phyloP scores from a whole-genome alignment of 2,888 invertebrate genomes.

The Patella pellucida region DNA sequence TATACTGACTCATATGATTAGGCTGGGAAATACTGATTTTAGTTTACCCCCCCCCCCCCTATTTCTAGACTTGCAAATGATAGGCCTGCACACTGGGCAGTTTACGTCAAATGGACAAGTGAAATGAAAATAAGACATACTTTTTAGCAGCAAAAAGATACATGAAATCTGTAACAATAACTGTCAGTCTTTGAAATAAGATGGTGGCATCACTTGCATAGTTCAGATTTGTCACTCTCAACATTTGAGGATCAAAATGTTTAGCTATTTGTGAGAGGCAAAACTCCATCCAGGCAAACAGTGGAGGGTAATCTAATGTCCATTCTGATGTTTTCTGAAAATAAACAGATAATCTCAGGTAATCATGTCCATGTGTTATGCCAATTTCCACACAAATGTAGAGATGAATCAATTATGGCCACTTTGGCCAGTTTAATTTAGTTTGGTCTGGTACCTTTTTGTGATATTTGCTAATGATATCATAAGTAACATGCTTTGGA shows the following conservation, averaged over 20 bases:
- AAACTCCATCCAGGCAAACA: conserved; percentile 97
- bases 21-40: too few species aligned
- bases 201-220: conserved; percentile 85
- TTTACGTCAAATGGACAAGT: too few species aligned
- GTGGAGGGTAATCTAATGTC: conserved; percentile 99
- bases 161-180: conserved; percentile 87
- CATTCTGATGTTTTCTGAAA: conserved; percentile 84
- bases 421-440: too few species aligned
- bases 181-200: conserved; percentile 90
- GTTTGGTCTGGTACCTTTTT: too few species aligned
- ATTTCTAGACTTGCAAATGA: too few species aligned
- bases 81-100: too few species aligned
- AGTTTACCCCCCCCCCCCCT: too few species aligned
- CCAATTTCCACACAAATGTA: too few species aligned
- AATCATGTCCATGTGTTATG: not conserved
- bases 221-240: conserved; percentile 83
- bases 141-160: conserved; percentile 83
- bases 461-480: too few species aligned
- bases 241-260: conserved; percentile 87
- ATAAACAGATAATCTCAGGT: not conserved
- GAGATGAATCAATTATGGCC: too few species aligned
- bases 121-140: conserved; percentile 72
- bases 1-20: too few species aligned
- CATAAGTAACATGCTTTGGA: too few species aligned
- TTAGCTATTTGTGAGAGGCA: conserved; percentile 81